A percentile compares a stretch with the other conserved stretches of the same genome.
Evolutionary conservation across 2,113 vertebrate genomes (phyloP).

Genomic region (Cryptotis parvus): DNA sequence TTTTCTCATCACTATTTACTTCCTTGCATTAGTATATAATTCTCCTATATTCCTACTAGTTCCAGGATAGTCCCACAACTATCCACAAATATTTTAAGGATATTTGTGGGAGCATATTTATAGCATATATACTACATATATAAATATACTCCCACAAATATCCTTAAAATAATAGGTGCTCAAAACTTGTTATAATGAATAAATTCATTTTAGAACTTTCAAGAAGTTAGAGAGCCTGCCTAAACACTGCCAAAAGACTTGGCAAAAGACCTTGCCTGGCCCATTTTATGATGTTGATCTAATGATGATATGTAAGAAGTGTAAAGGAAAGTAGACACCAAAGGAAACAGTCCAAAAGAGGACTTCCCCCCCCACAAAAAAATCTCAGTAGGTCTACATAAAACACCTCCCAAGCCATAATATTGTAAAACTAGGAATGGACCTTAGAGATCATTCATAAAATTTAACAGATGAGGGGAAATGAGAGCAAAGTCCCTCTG

Average conservation of each 20-base stretch:
- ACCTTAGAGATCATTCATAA: background rate
- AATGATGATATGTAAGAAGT: constrained; percentile 11
- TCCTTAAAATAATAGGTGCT: background rate
- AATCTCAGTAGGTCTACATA: background rate
- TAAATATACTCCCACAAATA: no score
- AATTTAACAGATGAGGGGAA: constrained; percentile 27
- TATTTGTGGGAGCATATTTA: no score
- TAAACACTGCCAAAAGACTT: constrained; percentile 1
- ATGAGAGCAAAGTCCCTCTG: background rate
- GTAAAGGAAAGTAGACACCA: background rate
- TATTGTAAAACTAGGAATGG: constrained; percentile 1
- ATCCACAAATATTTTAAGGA: no score
- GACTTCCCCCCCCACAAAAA: background rate
- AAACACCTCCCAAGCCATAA: background rate
- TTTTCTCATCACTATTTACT: no score
- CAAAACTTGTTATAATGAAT: constrained; percentile 14
- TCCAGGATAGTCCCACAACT: background rate
- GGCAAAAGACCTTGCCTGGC: constrained; percentile 8
- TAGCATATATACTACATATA: no score
- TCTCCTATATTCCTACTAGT: background rate
- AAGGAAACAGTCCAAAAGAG: background rate
- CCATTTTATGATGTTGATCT: constrained; percentile 49
- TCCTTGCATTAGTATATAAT: no score
- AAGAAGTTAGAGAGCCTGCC: background rate
- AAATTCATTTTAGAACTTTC: constrained; percentile 1